Base-by-base conservation (phyloP, 2,113 vertebrate genomes). In the Pseudopipra pipra region DNA sequence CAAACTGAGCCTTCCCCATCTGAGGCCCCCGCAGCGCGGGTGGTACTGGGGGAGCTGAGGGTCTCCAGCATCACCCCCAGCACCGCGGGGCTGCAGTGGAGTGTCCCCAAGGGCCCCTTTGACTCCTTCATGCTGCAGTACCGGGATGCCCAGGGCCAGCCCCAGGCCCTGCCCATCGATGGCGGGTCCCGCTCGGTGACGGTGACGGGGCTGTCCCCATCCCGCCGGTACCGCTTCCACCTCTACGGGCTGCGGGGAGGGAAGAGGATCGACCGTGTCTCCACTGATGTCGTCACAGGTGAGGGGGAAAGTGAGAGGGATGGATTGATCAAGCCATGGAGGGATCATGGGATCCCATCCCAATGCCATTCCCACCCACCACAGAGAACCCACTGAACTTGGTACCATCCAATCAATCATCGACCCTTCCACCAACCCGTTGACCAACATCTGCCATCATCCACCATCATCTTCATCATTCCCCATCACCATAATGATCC, bases 101-200 rank as follows among this genome's bases (percentile, higher is more conserved):
- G 55, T 0, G 76, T 98, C 59, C 90, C 17, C 0, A 23, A 73
- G 71, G 97, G 97, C 33, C 33, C 73, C 87, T 98, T 98, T 2
- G 93, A 97, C 88, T 97, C 97, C 49, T 98, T 98, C 13, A 17
- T 28, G 17, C 67, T 94, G 79, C 93, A 94, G 68, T 94, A 88
- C 74, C 61, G 2, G 51, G 89, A 94, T 37, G 79, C 16, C 3
- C 77, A 95, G 0, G 97, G 98, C 22, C 95, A 95, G 33, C 66
- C 87, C 18, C 81, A 74, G 70, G 28, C 15, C 30, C 44, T 71
- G 46, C 37, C 80, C 25, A 5, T 71, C 0, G 31, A 61, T 43
- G 80, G 66, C 0, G 0, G 4, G 14, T 71, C 46, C 1, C 46
- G 4, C 19, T 51, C 19, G 0, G 35, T 71, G 55, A 61, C 1